These are phyloP conservation scores for Drosophila mulleri DNA, from an alignment of 2,888 invertebrate genomes.

Conservation along the genomic window DNA sequence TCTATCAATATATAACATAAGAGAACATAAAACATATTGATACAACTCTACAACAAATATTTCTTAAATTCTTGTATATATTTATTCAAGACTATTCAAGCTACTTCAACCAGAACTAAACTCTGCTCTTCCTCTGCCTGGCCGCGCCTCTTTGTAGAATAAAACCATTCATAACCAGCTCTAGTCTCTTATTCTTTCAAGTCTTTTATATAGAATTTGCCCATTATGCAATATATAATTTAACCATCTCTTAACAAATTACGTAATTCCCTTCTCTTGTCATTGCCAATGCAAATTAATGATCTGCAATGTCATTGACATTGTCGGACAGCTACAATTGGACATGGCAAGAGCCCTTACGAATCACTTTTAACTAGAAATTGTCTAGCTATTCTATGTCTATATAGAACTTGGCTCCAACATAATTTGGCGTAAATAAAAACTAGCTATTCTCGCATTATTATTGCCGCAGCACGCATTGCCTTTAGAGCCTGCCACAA, in stretches of 20 bases:
- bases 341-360: slow-evolving; percentile 32
- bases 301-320: slow-evolving; percentile 42
- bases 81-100: neutral
- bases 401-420: slow-evolving; percentile 36
- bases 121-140: too few species aligned
- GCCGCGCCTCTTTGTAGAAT: neutral
- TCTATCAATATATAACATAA: too few species aligned
- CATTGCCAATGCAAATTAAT: slow-evolving; percentile 35
- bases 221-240: neutral
- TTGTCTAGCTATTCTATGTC: slow-evolving; percentile 13
- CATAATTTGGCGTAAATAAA: slow-evolving; percentile 68
- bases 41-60: too few species aligned
- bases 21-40: too few species aligned
- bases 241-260: neutral
- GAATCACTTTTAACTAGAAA: slow-evolving; percentile 37
- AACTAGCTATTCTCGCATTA: slow-evolving; percentile 50
- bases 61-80: neutral
- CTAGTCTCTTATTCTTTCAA: neutral
- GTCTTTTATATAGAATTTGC: neutral
- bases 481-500: slow-evolving; percentile 28
- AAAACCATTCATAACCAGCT: neutral
- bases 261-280: neutral
- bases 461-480: slow-evolving; percentile 40
- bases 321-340: slow-evolving; percentile 29
- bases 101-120: neutral